Evolutionary conservation across 1,140 invertebrate genomes (phyloP).

Genomic region (Maniola jurtina): DNA sequence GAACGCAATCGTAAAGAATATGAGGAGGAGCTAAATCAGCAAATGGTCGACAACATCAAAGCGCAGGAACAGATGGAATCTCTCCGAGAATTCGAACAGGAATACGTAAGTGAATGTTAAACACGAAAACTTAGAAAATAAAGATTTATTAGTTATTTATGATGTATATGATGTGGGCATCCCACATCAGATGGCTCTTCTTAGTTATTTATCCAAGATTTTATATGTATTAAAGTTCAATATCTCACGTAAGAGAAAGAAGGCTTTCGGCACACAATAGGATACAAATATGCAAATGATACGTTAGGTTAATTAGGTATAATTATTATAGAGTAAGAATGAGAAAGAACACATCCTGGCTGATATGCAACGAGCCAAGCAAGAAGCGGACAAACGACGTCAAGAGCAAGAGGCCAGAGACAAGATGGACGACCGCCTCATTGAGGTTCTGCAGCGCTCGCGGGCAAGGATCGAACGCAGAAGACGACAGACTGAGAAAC

Average conservation of each 20-base stretch:
- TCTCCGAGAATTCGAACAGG: conserved; percentile 55
- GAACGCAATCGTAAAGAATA: conserved; percentile 58
- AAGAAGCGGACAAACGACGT: conserved; percentile 33
- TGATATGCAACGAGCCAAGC: conserved; percentile 47
- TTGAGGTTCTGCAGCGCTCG: conserved; percentile 42
- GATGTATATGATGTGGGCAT: too few relatives aligned
- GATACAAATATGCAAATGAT: too few relatives aligned
- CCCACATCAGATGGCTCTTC: too few relatives aligned
- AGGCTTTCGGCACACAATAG: background rate
- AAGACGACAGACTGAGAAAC: conserved; percentile 48
- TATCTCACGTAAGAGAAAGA: background rate
- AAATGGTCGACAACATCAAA: conserved; percentile 66
- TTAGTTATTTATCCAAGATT: too few relatives aligned
- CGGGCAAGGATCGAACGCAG: conserved; percentile 35
- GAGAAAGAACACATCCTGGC: conserved; percentile 51
- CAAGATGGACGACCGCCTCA: conserved; percentile 48
- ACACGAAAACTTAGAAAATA: too few relatives aligned
- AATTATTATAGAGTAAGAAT: conserved; percentile 41
- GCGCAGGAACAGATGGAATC: conserved; percentile 61
- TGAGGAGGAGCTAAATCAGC: conserved; percentile 56
- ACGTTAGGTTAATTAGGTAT: background rate
- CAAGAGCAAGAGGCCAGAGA: conserved; percentile 43
- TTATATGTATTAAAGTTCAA: too few relatives aligned
- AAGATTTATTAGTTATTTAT: too few relatives aligned
- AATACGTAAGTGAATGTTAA: conserved; percentile 51